Evolutionary conservation across 2,113 vertebrate species (phyloP), one percentile per base, ranked within the genome.

Genomic region (Larimichthys crocea): DNA sequence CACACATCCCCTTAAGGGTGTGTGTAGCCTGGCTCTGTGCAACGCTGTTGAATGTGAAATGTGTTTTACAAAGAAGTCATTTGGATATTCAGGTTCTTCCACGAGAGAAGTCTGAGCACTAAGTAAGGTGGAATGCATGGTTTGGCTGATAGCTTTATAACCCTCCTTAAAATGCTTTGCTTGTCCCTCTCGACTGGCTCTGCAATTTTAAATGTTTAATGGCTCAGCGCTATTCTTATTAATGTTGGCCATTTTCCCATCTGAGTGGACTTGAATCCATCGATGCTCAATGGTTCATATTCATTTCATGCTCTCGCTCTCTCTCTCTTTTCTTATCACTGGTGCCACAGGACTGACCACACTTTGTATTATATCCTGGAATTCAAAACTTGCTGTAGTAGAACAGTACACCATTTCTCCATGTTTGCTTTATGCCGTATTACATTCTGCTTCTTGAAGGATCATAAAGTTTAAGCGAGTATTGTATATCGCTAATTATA

Each of bases 181-280:
- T 61, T 78, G 52, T 80, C 73, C 26, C 76, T 65, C 61, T 75
- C 8, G 29, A 80, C 82, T 78, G 78, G 57, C 53, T 86, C 35
- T 76, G 62, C 78, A 77, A 83, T 83, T 89, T 83, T 60, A 78
- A 86, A 90, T 24, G 72, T 83, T 83, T 88, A 79, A 90, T 74
- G 76, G 76, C 84, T 86, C 67, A 66, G 75, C 20, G 48, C 61
- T 83, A 74, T 87, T 85, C 79, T 84, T 87, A 87, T 89, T 82
- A 88, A 87, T 86, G 84, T 80, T 72, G 72, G 76, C 85, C 49
- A 77, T 82, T 88, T 81, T 69, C 79, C 57, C 62, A 57, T 85
- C 62, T 79, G 49, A 75, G 71, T 65, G 79, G 72, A 82, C 65
- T 65, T 52, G 74, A 71, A 74, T 82, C 35, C 66, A 59, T 69